These are phyloP conservation scores for Arizona elegans DNA, from an alignment of 2,113 vertebrate genomes.

Conservation along the genomic window DNA sequence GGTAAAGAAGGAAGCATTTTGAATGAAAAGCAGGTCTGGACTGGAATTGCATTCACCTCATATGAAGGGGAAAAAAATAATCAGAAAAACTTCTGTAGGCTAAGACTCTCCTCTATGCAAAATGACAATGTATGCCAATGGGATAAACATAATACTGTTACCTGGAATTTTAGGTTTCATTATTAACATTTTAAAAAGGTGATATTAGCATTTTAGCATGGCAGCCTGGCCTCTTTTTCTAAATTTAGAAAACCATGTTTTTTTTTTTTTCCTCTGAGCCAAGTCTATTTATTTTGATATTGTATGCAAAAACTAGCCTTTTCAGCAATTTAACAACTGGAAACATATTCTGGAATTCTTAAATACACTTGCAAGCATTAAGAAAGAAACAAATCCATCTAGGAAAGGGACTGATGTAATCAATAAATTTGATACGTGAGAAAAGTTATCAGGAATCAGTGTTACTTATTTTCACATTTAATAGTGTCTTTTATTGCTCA, in stretches of 20 bases:
- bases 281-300: background rate
- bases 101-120: conserved; percentile 31
- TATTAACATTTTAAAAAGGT: background rate
- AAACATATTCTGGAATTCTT: too few relatives aligned
- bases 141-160: background rate
- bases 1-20: background rate
- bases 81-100: conserved; percentile 37
- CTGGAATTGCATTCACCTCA: background rate
- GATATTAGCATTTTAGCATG: background rate
- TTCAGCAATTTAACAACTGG: background rate
- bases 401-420: background rate
- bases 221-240: background rate
- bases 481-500: background rate
- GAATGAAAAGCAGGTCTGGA: background rate
- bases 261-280: background rate
- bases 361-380: background rate
- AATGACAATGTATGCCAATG: conserved; percentile 28
- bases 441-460: background rate
- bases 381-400: background rate
- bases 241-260: background rate
- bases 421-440: background rate
- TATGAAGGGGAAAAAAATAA: conserved; percentile 12
- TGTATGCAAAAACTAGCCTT: background rate
- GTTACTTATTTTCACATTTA: background rate
- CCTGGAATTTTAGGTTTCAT: background rate